Base-by-base conservation (phyloP, 1,140 invertebrate genomes). In the Diorhabda elongata region DNA sequence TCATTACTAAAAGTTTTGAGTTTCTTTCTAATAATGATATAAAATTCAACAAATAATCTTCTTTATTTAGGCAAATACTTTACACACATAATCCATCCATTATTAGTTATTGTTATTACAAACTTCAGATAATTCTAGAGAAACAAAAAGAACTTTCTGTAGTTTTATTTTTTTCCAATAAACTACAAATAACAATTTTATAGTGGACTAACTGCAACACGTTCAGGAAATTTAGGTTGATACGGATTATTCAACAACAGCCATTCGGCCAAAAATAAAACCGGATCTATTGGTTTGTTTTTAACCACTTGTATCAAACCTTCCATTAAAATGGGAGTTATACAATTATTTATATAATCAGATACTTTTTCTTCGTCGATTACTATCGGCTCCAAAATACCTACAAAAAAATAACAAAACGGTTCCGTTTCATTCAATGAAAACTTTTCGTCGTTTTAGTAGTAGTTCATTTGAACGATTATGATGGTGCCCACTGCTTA, bases 221-320 rank as follows among this genome's bases (percentile, higher is more conserved):
- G 71, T 66, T 79, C 69, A 3, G 82, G 73, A 11, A 81, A 78
- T 76, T 81, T 83, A 2, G 88, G 91, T 76, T 90, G 90, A 76
- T 91, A 91, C 3, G 91, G 91, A 82, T 94, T 93, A 80, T 93
- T 89, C 42, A 83, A 78, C 2, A 89, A 79, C 44, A 95, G 81
- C 87, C 91, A 92, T 77, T 93, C 89, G 5, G 91, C 92, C 9
- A 95, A 79, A 89, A 90, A 94, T 5, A 89, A 72, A 61, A 94
- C 82, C 4, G 92, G 92, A 79, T 94, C 90, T 2, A 83, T 81
- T 0, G 92, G 92, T 72, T 89, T 89, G 67, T 86, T 82, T 75
- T 89, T 87, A 67, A 89, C 90, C 8, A 94, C 81, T 76, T 89
- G 83, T 3, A 87, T 86, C 7, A 94, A 81, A 6, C 87, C 92